Percentiles rank a stretch among this genome's conserved stretches.
phyloP scores from a whole-genome alignment of 2,113 vertebrate genomes.

The Poeciliopsis occidentalis region DNA sequence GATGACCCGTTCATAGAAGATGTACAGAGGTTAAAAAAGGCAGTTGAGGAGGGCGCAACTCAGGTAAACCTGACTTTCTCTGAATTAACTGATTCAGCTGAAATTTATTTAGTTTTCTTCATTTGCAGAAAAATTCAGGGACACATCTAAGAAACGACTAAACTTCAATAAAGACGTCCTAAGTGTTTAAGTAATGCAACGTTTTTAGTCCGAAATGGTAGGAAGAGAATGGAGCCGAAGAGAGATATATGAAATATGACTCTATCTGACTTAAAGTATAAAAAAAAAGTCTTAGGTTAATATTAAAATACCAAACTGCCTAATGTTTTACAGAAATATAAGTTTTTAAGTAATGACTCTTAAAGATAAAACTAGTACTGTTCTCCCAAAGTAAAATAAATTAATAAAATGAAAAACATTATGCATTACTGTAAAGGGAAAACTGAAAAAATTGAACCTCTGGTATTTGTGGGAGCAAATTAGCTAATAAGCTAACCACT shows the following conservation, averaged over 20 bases:
- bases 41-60: slow-evolving; percentile 89
- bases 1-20: slow-evolving; percentile 95
- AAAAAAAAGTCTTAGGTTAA: not conserved
- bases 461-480: too few species aligned
- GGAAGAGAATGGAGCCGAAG: not conserved
- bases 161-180: slow-evolving; percentile 52
- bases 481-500: too few species aligned
- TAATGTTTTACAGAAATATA: not conserved
- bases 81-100: slow-evolving; percentile 4
- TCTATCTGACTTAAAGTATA: not conserved
- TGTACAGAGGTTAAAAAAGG: slow-evolving; percentile 94
- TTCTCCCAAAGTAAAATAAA: too few species aligned
- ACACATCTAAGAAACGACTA: slow-evolving; percentile 27
- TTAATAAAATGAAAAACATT: too few species aligned
- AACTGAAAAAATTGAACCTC: too few species aligned
- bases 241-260: not conserved
- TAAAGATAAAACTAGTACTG: not conserved
- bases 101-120: not conserved
- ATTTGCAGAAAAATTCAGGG: not conserved
- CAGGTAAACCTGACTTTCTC: slow-evolving; percentile 87
- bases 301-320: not conserved
- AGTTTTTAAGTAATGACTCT: not conserved
- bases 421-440: too few species aligned
- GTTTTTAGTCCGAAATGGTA: not conserved
- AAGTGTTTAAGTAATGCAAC: slow-evolving; percentile 5